Conservation (phyloP, 92 coral and sea anemone genomes). For the Chrysogorgia sp. region DNA sequence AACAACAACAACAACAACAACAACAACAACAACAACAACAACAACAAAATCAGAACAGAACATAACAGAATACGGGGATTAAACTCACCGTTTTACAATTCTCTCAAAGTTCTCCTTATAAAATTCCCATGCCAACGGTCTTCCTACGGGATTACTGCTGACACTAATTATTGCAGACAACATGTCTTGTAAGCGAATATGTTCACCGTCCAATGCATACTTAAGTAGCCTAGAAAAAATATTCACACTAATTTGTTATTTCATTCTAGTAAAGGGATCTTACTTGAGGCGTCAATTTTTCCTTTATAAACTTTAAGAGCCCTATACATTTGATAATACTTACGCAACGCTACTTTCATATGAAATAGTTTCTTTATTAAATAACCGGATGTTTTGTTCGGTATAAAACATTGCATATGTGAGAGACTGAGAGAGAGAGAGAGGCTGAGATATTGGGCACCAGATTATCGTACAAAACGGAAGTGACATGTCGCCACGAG, state of each 20-base stretch:
- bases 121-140: conserved; percentile 85
- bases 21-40: background rate
- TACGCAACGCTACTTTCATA: no score
- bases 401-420: no score
- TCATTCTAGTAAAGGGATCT: background rate
- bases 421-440: no score
- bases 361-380: no score
- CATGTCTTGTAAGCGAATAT: conserved; percentile 93
- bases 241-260: no score
- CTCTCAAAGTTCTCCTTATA: conserved; percentile 77
- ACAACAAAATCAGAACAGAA: background rate
- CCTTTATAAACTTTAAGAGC: no score
- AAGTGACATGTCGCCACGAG: no score
- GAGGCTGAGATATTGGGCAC: no score
- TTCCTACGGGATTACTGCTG: conserved; percentile 68
- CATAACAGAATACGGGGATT: background rate
- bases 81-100: conserved; percentile 76
- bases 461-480: no score
- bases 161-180: conserved; percentile 72
- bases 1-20: no score
- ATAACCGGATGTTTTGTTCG: no score
- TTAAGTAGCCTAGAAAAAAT: conserved; percentile 60
- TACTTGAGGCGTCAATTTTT: background rate
- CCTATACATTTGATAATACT: no score
- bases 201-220: conserved; percentile 73